Base-by-base conservation (phyloP, 1,140 invertebrate genomes). In the Diabrotica virgifera region DNA sequence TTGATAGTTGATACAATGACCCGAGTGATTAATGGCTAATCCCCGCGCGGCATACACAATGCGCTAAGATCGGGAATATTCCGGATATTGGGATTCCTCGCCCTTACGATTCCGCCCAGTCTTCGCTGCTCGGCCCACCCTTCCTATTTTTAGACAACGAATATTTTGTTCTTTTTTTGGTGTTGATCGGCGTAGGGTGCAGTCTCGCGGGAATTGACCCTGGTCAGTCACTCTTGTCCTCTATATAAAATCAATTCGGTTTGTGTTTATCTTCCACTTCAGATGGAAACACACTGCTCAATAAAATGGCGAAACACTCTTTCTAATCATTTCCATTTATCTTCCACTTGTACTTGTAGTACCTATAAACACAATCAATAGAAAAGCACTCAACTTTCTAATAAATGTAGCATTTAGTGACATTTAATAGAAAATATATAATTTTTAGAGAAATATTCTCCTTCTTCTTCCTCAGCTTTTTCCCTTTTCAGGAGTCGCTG, bases 1-100 rank as follows among this genome's bases (percentile, higher is more conserved):
- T 78, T 78, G 77, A 78, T 78, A 78, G 77, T 77, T 78, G 77
- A 78, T 78, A 78, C 77, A 78, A 78, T 78, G 77, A 78, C 77
- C 76, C 70, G 68, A 59, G 75, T 78, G 77, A 78, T 78, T 78
- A 78, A 78, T 78, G 76, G 70, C 74, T 77, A 77, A 78, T 78
- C 76, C 77, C 74, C 74, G 75, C 74, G 72, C 69, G 74, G 70
- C 70, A 78, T 77, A 76, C 77, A 77, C 73, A 77, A 77, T 77
- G 75, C 71, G 59, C 70, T 76, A 75, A 76, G 76, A 77, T 77
- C 74, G 75, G 74, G 72, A 74, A 69, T 71, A 78, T 78, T 77
- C 75, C 77, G 76, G 77, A 78, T 78, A 78, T 78, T 78, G 77
- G 77, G 75, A 77, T 76, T 77, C 74, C 75, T 65, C 66, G 68